Evolutionary conservation across 2,888 invertebrate species (phyloP), one percentile per base, ranked within the genome.

Genomic region (Ariolimax columbianus): DNA sequence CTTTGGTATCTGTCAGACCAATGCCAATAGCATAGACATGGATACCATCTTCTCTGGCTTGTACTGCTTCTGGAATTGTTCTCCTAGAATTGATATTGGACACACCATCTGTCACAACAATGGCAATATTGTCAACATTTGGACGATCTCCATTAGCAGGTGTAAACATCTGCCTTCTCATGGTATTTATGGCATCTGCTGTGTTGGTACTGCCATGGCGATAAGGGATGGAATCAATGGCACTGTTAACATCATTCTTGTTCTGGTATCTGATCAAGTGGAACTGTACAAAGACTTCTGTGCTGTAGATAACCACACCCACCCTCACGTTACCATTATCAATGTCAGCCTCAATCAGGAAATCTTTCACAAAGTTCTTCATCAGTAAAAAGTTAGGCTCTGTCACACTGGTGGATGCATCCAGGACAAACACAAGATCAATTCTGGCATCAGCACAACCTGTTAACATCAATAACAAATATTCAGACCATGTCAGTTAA

Each of bases 71-170:
- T 14, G 91, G 91, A 36, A 91, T 87, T 0, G 92, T 92, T 72
- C 90, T 78, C n/a, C 89, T 84, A 7, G 90, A 85, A 85, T 93
- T 91, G 68, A 93, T 91, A 85, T 92, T 93, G 23, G 93, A 93
- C 9, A 92, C 89, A 83, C 93, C 93, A 81, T 93, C 92, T 47
- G 92, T 91, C 47, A 93, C 84, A 14, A 92, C 86, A 38, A 93
- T 88, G 68, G 88, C 89, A 43, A 92, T 85, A 86, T 93, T 92
- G 17, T 85, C 89, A 9, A 91, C 91, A 51, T 88, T 89, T 19
- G 89, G 88, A 30, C 93, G 87, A 87, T 93, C 93, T 26, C 91
- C 91, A 80, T 87, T 88, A 47, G 40, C 59, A 75, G n/a, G 68
- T 55, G 83, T 85, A 79, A 84, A 91, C 86, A 90, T 89, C 70